Base-by-base conservation (phyloP, 2,113 vertebrate species). In the Saiga tatarica region DNA sequence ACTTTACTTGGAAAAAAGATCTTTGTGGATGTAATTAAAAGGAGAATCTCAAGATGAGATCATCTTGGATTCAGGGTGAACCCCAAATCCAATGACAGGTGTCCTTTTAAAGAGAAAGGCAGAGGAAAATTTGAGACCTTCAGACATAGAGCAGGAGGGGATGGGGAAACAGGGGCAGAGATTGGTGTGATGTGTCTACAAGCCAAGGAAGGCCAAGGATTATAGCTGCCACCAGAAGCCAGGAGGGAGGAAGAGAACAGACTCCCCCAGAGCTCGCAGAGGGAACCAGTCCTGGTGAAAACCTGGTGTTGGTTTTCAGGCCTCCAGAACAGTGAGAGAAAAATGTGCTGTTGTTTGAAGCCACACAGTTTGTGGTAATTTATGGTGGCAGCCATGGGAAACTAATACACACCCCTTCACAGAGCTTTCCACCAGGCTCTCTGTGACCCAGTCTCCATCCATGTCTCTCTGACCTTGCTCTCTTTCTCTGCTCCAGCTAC, bases 21-120 rank as follows among this genome's bases (percentile, higher is more conserved):
- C 39, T 71, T 57, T 84, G 53, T 39, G 5, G 16, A 9, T 45
- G 3, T 59, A 94, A 84, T 59, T 59, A 50, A 87, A 14, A 47
- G 90, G 59, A 97, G 33, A n/a, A 59, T 81, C 42, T 91, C 5
- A 11, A 76, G 39, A 95, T 55, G 67, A 92, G 13, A 76, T 86
- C 45, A 79, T 67, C 17, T 60, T 67, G 42, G 76, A 53, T 52
- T 88, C 57, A 45, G 23, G 39, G 15, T 53, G 28, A 87, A 6
- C 33, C 81, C 60, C 33, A 74, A 83, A 87, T 94, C 42, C 55
- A 67, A 17, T 47, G 28, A 81, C 53, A 59, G 6, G 11, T 87
- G 10, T 85, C 71, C 16, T 88, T 78, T 13, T 50, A 64, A 64
- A 89, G 28, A 55, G 17, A 93, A 87, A 87, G 21, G 19, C 33